A percentile compares a stretch with the other conserved stretches of the same genome.
Conservation (phyloP, 2,113 vertebrate species). For the Ptilorrhoa leucosticta region DNA sequence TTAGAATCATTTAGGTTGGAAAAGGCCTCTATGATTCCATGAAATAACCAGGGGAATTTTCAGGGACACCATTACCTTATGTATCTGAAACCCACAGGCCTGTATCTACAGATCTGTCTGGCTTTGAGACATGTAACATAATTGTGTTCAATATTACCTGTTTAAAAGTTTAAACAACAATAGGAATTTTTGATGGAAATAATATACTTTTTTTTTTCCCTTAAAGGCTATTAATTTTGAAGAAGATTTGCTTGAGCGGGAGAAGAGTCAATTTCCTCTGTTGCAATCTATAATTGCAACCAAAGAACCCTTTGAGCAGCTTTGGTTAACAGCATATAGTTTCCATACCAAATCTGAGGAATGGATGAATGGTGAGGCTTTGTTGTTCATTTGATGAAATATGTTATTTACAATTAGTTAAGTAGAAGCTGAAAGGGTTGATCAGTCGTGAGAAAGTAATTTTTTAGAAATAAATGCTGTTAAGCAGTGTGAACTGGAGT, state of each 20-base stretch:
- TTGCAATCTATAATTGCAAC: slow-evolving; percentile 76
- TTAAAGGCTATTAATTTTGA: slow-evolving; percentile 86
- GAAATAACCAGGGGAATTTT: not conserved
- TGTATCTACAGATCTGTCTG: not conserved
- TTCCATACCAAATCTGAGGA: slow-evolving; percentile 83
- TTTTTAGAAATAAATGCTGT: not conserved
- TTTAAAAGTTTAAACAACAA: not conserved
- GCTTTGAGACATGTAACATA: not conserved
- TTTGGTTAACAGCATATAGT: slow-evolving; percentile 83
- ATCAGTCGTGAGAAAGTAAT: not conserved
- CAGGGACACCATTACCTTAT: not conserved
- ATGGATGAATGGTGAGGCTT: slow-evolving; percentile 86
- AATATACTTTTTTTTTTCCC: not conserved
- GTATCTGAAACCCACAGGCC: not conserved
- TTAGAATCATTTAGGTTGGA: not conserved
- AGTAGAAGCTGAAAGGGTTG: not conserved
- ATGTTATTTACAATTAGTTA: not conserved
- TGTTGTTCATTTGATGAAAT: not conserved
- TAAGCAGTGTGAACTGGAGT: not conserved
- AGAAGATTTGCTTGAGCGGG: slow-evolving; percentile 79
- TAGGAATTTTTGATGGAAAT: not conserved
- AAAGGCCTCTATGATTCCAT: not conserved
- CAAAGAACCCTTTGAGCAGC: slow-evolving; percentile 85
- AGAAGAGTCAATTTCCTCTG: slow-evolving; percentile 80
- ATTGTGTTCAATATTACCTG: not conserved